Evolutionary conservation across 2,113 vertebrate species (phyloP).

Genomic region (Toxotes jaculatrix): DNA sequence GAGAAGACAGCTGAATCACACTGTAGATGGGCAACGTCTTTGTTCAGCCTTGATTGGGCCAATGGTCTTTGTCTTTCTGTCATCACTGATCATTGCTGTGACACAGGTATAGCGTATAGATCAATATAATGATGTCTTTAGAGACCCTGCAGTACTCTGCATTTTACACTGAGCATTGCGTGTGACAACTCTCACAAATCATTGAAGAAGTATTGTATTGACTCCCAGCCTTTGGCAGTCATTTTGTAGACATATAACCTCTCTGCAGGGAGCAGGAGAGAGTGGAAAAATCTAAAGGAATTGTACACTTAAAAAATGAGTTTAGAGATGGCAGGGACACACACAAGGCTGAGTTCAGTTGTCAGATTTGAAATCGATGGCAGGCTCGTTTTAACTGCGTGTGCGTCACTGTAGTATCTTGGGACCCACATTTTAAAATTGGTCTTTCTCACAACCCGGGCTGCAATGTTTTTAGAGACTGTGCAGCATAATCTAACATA

Average conservation of each 20-base stretch:
- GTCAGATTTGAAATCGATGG: conserved; percentile 47
- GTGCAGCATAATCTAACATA: conserved; percentile 12
- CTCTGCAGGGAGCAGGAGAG: conserved; percentile 40
- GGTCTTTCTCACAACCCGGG: not conserved
- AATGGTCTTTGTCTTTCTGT: conserved; percentile 61
- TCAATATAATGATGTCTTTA: conserved; percentile 63
- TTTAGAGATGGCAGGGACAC: conserved; percentile 42
- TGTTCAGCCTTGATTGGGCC: conserved; percentile 58
- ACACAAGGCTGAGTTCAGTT: conserved; percentile 37
- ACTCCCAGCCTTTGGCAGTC: conserved; percentile 46
- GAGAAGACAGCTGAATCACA: conserved; percentile 25
- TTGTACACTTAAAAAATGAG: conserved; percentile 55
- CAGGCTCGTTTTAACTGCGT: conserved; percentile 18
- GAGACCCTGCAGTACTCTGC: conserved; percentile 42
- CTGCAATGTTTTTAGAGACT: conserved; percentile 15
- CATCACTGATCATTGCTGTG: conserved; percentile 50
- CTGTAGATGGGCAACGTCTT: conserved; percentile 35
- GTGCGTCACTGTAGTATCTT: conserved; percentile 2
- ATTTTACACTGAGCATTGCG: conserved; percentile 33
- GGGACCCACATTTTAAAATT: conserved; percentile 37
- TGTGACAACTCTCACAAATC: conserved; percentile 60
- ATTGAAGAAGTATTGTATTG: conserved; percentile 51
- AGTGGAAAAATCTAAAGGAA: conserved; percentile 27
- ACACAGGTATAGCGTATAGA: conserved; percentile 53
- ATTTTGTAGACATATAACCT: conserved; percentile 57